Evolutionary conservation across 92 coral and sea anemone genomes (phyloP).

Genomic region (Anthopleura xanthogrammica): DNA sequence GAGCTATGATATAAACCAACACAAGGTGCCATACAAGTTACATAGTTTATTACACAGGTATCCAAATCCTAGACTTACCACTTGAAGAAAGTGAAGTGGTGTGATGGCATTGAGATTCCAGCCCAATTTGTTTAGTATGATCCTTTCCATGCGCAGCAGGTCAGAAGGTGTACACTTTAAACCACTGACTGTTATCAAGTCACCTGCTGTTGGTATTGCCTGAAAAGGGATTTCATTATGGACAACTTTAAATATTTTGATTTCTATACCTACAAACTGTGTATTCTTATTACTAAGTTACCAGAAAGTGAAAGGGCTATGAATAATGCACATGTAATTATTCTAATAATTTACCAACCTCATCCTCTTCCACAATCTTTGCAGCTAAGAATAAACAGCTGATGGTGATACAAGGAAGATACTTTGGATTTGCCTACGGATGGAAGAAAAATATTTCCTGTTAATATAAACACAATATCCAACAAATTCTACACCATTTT

Average conservation of each 20-base stretch:
- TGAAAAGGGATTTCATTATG: background rate
- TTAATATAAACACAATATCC: background rate
- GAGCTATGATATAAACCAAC: too few species aligned
- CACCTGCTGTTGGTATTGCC: conserved; percentile 89
- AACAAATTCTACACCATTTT: too few species aligned
- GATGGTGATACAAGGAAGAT: conserved; percentile 90
- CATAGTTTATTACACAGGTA: too few species aligned
- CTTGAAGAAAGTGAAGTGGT: conserved; percentile 90
- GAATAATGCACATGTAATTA: too few species aligned
- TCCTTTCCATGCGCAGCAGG: conserved; percentile 94
- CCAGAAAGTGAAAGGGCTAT: too few species aligned
- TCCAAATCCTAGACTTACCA: conserved; percentile 56
- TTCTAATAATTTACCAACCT: conserved; percentile 50
- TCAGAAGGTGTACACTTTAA: conserved; percentile 91
- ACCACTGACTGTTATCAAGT: conserved; percentile 89
- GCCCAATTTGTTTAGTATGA: conserved; percentile 85
- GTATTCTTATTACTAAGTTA: too few species aligned
- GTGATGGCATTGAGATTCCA: conserved; percentile 95
- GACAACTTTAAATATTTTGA: background rate
- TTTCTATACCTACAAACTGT: background rate
- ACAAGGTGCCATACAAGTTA: too few species aligned
- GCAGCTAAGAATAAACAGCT: conserved; percentile 94
- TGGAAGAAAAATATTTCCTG: background rate
- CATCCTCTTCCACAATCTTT: conserved; percentile 97
- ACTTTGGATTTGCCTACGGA: conserved; percentile 86